Base-by-base conservation (phyloP, 2,888 invertebrate species). In the Protophormia terraenovae region DNA sequence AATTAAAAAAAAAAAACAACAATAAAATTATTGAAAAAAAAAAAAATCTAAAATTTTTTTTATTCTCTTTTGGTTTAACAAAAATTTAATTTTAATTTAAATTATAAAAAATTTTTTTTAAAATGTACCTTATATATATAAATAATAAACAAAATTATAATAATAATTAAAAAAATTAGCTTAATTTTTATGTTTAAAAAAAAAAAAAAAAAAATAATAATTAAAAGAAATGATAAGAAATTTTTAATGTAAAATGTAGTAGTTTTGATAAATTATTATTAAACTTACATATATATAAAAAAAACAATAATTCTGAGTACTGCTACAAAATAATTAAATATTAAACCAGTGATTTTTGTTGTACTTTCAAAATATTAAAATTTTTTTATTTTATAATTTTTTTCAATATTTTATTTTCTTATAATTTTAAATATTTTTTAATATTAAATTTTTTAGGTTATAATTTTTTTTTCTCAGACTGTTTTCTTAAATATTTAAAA, bases 91-190 rank as follows among this genome's bases (percentile, higher is more conserved):
- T 45, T 41, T 27, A 29, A 29, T 32, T 22, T 41, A 41, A 45
- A 53, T 69, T 69, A 27, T 41, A 27, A 35, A 72, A 8, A n/a
- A 50, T 71, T 16, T 81, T 73, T 67, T 83, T 83, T 67, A 83
- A 77, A 71, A 77, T 77, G 82, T 82, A 82, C 82, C 82, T 82
- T 82, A 82, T 60, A 83, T 41, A 79, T 62, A 71, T 38, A 67
- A 78, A 62, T 60, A 53, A 66, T 32, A 41, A n/a, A 41, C 4
- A 14, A 50, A 55, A 41, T 32, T 32, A 60, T 24, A 38, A 76
- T 29, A 45, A 67, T 55, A 41, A 32, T 29, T 35, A 16, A 58
- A 55, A 53, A 53, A 75, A 67, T 67, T 81, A 81, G 82, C 71
- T 55, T 76, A 82, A 82, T 71, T 82, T 64, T 82, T 67, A 80